Evolutionary conservation across 2,113 vertebrate genomes (phyloP).

Genomic region (Hippocampus guttulatus): DNA sequence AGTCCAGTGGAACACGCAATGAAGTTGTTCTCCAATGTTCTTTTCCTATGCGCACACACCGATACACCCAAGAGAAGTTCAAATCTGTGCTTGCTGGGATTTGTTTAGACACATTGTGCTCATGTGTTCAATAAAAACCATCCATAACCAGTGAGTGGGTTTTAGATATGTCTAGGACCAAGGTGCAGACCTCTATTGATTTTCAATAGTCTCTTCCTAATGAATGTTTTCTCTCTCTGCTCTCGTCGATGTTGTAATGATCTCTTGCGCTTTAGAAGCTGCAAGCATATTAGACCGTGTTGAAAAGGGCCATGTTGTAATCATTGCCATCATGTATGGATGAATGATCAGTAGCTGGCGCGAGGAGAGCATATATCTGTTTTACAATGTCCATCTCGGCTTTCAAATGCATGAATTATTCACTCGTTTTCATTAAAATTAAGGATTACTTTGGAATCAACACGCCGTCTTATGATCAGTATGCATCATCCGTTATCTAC

Average conservation of each 20-base stretch:
- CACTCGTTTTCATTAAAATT: constrained; percentile 48
- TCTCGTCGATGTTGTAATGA: constrained; percentile 41
- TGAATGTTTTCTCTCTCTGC: constrained; percentile 48
- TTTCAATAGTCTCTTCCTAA: constrained; percentile 54
- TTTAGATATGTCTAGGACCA: constrained; percentile 35
- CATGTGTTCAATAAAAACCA: constrained; percentile 41
- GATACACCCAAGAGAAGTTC: constrained; percentile 15
- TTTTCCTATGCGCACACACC: constrained; percentile 1
- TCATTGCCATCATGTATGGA: constrained; percentile 17
- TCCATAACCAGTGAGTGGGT: constrained; percentile 36
- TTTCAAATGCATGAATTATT: constrained; percentile 56
- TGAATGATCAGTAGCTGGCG: constrained; percentile 43
- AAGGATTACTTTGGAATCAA: constrained; percentile 33
- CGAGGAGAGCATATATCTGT: constrained; percentile 52
- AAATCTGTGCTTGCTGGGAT: constrained; percentile 10
- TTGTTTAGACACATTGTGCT: constrained; percentile 37
- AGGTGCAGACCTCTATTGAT: constrained; percentile 49
- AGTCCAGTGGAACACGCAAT: constrained; percentile 48
- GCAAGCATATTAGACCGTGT: constrained; percentile 24
- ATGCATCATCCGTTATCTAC: neutral
- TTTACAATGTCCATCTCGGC: constrained; percentile 32
- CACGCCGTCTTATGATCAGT: constrained; percentile 29
- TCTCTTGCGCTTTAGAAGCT: constrained; percentile 23
- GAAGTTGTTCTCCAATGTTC: constrained; percentile 18
- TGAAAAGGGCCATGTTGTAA: constrained; percentile 32